Conservation (phyloP, 2,797 vertebrate species). For the Todus mexicanus region DNA sequence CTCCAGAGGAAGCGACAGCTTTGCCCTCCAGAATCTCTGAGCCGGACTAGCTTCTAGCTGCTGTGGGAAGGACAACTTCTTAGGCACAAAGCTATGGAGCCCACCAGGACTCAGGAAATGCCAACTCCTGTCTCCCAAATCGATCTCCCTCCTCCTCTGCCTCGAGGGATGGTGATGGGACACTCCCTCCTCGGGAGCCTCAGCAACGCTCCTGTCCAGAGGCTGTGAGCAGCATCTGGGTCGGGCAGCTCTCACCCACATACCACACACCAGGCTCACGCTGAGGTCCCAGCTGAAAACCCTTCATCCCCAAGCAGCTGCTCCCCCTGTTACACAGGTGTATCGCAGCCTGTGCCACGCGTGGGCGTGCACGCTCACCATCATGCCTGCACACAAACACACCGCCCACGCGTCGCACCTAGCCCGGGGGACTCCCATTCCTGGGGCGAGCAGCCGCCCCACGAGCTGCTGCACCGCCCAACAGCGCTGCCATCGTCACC, state of each 20-base stretch:
- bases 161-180: accelerated
- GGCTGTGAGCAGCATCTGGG: neutral
- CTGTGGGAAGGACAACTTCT: neutral
- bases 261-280: neutral
- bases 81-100: neutral
- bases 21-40: neutral
- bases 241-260: accelerated
- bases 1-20: neutral
- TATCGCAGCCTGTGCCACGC: neutral
- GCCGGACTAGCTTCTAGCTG: neutral
- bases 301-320: neutral
- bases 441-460: neutral
- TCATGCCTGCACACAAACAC: neutral
- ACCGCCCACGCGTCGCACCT: accelerated
- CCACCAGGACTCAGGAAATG: neutral
- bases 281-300: neutral
- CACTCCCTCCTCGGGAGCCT: neutral
- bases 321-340: neutral
- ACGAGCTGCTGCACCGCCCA: accelerated
- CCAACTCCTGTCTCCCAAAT: neutral
- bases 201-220: neutral
- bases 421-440: accelerated
- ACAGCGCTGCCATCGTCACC: neutral
- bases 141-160: neutral
- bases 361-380: accelerated